Conservation (phyloP, 2,888 invertebrate species). For the Petrophora chlorosata region DNA sequence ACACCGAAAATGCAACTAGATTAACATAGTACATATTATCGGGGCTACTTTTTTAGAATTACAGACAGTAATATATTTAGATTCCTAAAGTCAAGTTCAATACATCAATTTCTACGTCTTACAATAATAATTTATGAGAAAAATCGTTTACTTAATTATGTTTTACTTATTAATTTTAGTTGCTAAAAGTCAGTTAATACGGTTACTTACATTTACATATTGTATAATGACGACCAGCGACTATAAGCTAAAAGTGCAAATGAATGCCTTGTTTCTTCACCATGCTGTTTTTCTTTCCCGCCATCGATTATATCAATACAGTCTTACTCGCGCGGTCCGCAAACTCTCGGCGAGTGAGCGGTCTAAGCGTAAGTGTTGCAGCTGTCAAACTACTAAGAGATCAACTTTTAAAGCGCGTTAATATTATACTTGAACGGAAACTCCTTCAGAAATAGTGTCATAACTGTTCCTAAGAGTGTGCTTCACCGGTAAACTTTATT, state of each 20-base stretch:
- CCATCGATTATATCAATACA: not conserved
- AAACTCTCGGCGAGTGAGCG: not conserved
- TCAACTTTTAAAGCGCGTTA: not conserved
- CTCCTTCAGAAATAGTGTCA: no score
- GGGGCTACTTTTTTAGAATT: not conserved
- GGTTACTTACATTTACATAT: not conserved
- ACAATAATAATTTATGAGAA: conserved; percentile 4
- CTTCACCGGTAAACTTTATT: no score
- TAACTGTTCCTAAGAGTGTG: no score
- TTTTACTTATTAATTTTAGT: not conserved
- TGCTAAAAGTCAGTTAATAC: not conserved
- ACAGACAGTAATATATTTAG: not conserved
- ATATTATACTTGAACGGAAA: no score
- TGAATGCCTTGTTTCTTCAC: conserved; percentile 34
- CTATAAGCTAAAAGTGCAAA: conserved; percentile 24
- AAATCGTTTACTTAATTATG: not conserved
- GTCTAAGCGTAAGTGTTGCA: no score
- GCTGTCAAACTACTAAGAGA: not conserved
- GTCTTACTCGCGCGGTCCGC: conserved; percentile 7
- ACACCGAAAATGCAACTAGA: not conserved
- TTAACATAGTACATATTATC: not conserved
- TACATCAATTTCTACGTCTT: conserved; percentile 9
- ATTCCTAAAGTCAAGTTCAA: not conserved
- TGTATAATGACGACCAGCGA: conserved; percentile 2
- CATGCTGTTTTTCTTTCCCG: conserved; percentile 1